phyloP scores from a whole-genome alignment of 2,888 invertebrate species.

The Coenonympha glycerion region DNA sequence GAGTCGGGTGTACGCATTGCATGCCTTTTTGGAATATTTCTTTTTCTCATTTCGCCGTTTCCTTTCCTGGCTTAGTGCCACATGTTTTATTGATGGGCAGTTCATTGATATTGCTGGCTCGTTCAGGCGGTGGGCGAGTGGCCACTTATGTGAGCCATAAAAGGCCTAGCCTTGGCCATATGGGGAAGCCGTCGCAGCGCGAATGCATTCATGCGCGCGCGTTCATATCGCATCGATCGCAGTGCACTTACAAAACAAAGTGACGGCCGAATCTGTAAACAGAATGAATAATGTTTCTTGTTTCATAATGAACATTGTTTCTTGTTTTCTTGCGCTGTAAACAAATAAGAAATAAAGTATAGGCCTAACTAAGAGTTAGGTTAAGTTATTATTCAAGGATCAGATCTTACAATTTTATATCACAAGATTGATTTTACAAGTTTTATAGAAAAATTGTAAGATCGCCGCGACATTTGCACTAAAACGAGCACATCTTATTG shows the following conservation, averaged over 20 bases:
- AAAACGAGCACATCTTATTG: too few relatives aligned
- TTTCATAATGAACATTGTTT: constrained; percentile 26
- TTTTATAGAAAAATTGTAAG: too few relatives aligned
- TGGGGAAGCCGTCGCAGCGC: constrained; percentile 68
- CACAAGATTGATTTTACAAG: too few relatives aligned
- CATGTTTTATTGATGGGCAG: constrained; percentile 75
- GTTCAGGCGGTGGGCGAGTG: constrained; percentile 74
- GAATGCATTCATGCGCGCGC: constrained; percentile 71
- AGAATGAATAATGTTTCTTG: constrained; percentile 29
- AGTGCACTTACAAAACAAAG: constrained; percentile 53
- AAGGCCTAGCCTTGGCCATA: constrained; percentile 74
- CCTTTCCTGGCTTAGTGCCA: constrained; percentile 72
- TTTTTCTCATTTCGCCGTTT: constrained; percentile 71
- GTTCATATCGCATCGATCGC: constrained; percentile 63
- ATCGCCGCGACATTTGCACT: too few relatives aligned
- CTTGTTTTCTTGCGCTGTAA: constrained; percentile 22
- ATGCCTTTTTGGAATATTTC: constrained; percentile 70
- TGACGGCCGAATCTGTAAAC: constrained; percentile 40
- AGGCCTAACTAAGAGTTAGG: too few relatives aligned
- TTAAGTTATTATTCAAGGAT: too few relatives aligned
- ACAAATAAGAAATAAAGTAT: too few relatives aligned
- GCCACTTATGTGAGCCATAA: constrained; percentile 73
- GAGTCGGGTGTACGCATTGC: constrained; percentile 49
- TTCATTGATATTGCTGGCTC: constrained; percentile 75
- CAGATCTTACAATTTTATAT: too few relatives aligned